These are phyloP conservation scores for Hylia prasina DNA, from an alignment of 2,113 vertebrate genomes.

Conservation along the genomic window DNA sequence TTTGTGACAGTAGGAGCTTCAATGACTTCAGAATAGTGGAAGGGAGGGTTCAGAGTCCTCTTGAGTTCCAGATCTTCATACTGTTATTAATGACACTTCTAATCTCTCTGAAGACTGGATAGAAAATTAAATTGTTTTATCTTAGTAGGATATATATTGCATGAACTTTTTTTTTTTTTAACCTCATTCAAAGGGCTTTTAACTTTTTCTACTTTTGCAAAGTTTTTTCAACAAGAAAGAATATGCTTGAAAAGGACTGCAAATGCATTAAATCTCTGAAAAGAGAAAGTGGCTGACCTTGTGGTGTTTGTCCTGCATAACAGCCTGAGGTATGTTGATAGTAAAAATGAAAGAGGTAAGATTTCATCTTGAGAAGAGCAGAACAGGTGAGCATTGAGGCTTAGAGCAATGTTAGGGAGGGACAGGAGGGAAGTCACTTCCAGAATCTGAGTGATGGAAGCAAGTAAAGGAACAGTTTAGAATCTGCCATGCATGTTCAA, in stretches of 20 bases:
- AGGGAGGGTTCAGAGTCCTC: neutral
- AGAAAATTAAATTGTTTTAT: neutral
- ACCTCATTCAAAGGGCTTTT: neutral
- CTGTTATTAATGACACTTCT: neutral
- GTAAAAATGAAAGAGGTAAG: neutral
- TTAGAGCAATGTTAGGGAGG: neutral
- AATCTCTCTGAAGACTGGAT: neutral
- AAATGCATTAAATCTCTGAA: neutral
- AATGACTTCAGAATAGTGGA: neutral
- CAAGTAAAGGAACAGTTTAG: neutral
- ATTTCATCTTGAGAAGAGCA: neutral
- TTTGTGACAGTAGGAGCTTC: neutral
- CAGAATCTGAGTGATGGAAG: neutral
- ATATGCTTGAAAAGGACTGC: neutral
- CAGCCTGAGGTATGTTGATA: neutral
- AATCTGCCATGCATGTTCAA: neutral
- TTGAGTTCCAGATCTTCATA: neutral
- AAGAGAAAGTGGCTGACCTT: neutral
- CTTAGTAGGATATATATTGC: neutral
- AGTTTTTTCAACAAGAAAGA: neutral
- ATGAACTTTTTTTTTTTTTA: neutral
- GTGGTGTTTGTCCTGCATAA: neutral
- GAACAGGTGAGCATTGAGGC: neutral
- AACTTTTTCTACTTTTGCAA: neutral
- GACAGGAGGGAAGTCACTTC: neutral